Conservation (phyloP, 1,140 invertebrate species). For the Pseudomyrmex pallidus region DNA sequence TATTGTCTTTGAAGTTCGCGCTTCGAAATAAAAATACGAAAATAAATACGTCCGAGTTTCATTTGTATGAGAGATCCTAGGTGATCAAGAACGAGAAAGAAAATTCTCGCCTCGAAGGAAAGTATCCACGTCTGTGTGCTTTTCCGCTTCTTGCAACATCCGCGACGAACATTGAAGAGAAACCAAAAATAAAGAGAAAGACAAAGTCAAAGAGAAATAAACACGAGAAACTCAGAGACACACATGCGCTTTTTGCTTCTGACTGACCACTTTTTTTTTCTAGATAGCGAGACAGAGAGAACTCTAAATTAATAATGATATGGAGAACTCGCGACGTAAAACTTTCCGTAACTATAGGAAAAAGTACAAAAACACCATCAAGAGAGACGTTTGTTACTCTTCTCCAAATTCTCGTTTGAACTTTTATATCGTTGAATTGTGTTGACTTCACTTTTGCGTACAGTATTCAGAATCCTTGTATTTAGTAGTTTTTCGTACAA, state of each 20-base stretch:
- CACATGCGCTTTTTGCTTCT: constrained; percentile 32
- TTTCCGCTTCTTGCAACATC: constrained; percentile 26
- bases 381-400: constrained; percentile 14
- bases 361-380: constrained; percentile 46
- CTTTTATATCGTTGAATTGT: constrained; percentile 30
- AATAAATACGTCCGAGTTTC: constrained; percentile 24
- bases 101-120: constrained; percentile 57
- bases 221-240: constrained; percentile 17
- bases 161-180: constrained; percentile 28
- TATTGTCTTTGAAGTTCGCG: not conserved
- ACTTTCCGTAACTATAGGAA: constrained; percentile 59
- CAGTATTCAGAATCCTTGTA: constrained; percentile 31
- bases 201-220: constrained; percentile 53
- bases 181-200: constrained; percentile 47
- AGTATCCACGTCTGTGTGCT: constrained; percentile 2
- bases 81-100: constrained; percentile 56
- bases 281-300: not conserved
- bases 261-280: not conserved
- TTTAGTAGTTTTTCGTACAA: not conserved
- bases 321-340: constrained; percentile 45
- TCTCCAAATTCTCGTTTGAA: constrained; percentile 4
- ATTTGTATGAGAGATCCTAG: constrained; percentile 8
- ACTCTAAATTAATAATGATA: constrained; percentile 72
- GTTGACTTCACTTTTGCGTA: constrained; percentile 16
- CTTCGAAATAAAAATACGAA: constrained; percentile 16